Evolutionary conservation across 2,797 vertebrate species (phyloP).

Genomic region (Spinus olivaceus): DNA sequence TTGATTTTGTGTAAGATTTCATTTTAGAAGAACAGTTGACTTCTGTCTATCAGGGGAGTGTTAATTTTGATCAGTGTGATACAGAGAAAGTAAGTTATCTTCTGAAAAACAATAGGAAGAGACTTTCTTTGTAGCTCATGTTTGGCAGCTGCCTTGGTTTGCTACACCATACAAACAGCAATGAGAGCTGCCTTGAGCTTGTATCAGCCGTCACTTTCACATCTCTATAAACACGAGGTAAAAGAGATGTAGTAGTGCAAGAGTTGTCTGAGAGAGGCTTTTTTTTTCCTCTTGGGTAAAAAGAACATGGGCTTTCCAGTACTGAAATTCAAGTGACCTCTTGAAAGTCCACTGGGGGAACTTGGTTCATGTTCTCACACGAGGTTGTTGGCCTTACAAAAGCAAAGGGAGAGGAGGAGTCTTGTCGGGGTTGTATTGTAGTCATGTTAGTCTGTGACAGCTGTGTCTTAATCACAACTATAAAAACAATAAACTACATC

Average conservation of each 20-base stretch:
- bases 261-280: background rate
- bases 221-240: background rate
- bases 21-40: background rate
- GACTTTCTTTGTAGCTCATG: background rate
- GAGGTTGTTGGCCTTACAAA: background rate
- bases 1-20: background rate
- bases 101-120: background rate
- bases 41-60: background rate
- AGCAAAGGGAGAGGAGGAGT: background rate
- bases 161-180: background rate
- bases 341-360: background rate
- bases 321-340: background rate
- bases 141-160: background rate
- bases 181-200: background rate
- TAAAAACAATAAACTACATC: background rate
- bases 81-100: background rate
- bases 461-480: background rate
- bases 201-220: background rate
- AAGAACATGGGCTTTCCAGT: background rate
- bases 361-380: background rate
- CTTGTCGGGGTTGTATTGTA: background rate
- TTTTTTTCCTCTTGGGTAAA: background rate
- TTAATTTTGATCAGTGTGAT: background rate
- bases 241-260: background rate
- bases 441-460: background rate